Evolutionary conservation across 1,140 invertebrate species (phyloP), one percentile per base, ranked within the genome.

Genomic region (Pomacea maculata): DNA sequence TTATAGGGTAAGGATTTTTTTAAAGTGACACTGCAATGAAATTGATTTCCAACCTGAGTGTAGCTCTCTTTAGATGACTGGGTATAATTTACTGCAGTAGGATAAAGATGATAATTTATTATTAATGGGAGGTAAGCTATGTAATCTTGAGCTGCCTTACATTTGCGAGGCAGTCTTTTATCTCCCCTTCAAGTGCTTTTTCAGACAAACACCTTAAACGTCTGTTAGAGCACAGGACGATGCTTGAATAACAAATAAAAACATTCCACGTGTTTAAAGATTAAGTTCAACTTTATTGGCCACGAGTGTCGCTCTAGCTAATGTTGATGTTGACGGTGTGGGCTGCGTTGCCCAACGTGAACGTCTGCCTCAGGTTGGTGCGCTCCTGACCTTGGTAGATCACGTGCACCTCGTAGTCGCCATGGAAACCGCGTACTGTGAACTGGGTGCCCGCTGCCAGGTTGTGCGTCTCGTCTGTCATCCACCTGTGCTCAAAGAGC

Each of bases 361-460:
- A 86, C 29, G 71, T 79, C 15, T 73, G 57, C 8, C n/a, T 21
- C 55, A 55, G 67, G 57, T 72, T 63, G 17, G 54, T 75, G 3
- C 83, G 75, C 61, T 79, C 80, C 64, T 81, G 71, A 4, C 83
- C 83, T 29, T 80, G 74, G 45, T 82, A 81, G 71, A 68, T 61
- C 1, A 86, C 75, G 65, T 80, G 83, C 52, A 86, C 81, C 17
- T 86, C 80, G 81, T 86, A 86, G 75, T 86, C 85, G 17, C 85
- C 85, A 64, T 84, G 82, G 80, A 84, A 84, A 75, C 83, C 85
- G 21, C 83, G 75, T 12, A 84, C 54, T 25, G 73, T 77, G 52
- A 84, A 78, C 5, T 61, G 63, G 67, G 64, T 75, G 52, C 75
- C 67, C 14, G 75, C 65, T 5, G 83, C 64, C 80, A 86, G 70